phyloP scores from a whole-genome alignment of 2,888 invertebrate species.

The Campoletis raptor region DNA sequence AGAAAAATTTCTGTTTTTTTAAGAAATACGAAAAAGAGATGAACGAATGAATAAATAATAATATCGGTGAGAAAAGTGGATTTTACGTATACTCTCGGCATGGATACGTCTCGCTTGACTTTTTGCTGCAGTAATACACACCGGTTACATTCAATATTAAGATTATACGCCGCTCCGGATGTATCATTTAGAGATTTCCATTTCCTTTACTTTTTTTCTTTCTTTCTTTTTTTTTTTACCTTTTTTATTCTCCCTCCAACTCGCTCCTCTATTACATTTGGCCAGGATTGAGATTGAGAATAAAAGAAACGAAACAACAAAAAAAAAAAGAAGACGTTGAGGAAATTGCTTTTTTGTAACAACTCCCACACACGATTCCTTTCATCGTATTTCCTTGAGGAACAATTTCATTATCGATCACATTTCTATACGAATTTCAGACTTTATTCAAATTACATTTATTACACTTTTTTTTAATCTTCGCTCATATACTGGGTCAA shows the following conservation, averaged over 20 bases:
- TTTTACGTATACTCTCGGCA: conserved; percentile 27
- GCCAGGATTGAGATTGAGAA: conserved; percentile 42
- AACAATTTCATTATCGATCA: background rate
- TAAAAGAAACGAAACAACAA: conserved; percentile 19
- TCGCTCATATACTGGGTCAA: no score
- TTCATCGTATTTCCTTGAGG: background rate
- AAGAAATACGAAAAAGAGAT: conserved; percentile 51
- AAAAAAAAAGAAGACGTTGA: background rate
- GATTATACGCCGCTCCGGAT: conserved; percentile 56
- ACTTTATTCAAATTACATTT: background rate
- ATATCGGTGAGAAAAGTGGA: conserved; percentile 67
- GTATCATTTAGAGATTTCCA: conserved; percentile 52
- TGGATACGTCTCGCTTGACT: background rate
- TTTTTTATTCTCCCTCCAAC: conserved; percentile 32
- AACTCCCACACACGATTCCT: background rate
- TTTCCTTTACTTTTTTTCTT: conserved; percentile 10
- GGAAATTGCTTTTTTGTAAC: conserved; percentile 51
- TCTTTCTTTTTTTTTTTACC: conserved; percentile 9
- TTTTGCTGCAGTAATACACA: conserved; percentile 65
- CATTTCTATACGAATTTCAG: background rate
- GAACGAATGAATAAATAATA: conserved; percentile 70
- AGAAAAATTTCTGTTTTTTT: conserved; percentile 25
- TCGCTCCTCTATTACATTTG: conserved; percentile 43
- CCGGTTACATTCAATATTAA: conserved; percentile 72
- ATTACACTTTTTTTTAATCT: background rate